Percentiles rank a stretch among this genome's conserved stretches.
Conservation (phyloP, 2,113 vertebrate genomes). For the Campylomormyrus numenius region DNA sequence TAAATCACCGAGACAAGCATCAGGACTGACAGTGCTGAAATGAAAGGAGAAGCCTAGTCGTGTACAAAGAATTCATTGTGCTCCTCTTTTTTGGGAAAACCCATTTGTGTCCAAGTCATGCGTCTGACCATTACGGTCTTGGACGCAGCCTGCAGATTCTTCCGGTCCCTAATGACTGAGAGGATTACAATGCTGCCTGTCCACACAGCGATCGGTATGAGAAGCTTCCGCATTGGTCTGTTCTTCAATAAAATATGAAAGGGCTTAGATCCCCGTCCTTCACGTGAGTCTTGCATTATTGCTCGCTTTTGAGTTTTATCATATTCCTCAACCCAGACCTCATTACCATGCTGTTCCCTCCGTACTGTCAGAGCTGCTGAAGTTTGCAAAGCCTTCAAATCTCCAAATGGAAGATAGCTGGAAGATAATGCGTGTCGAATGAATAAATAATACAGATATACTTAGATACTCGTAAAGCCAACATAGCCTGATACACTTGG, state of each 20-base stretch:
- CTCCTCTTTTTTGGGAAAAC: not conserved
- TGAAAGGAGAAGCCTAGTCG: slow-evolving; percentile 24
- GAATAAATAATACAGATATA: not conserved
- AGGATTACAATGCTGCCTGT: not conserved
- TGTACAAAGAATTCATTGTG: slow-evolving; percentile 18
- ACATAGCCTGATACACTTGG: too few species aligned
- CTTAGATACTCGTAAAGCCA: not conserved
- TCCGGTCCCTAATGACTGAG: not conserved
- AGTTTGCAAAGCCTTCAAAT: slow-evolving; percentile 1
- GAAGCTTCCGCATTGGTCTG: not conserved
- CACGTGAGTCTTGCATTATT: not conserved
- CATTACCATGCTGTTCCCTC: not conserved
- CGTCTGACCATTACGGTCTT: not conserved
- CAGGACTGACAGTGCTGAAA: slow-evolving; percentile 4
- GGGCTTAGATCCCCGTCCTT: not conserved
- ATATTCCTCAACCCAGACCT: not conserved
- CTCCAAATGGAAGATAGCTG: not conserved
- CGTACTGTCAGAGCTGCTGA: too few species aligned
- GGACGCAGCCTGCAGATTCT: not conserved
- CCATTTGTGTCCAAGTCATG: slow-evolving; percentile 4
- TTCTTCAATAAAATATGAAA: slow-evolving; percentile 8
- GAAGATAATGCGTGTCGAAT: not conserved
- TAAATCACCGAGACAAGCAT: slow-evolving; percentile 55
- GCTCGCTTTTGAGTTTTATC: not conserved
- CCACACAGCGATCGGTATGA: not conserved